phyloP scores from a whole-genome alignment of 2,113 vertebrate genomes.

The Echinops telfairi region DNA sequence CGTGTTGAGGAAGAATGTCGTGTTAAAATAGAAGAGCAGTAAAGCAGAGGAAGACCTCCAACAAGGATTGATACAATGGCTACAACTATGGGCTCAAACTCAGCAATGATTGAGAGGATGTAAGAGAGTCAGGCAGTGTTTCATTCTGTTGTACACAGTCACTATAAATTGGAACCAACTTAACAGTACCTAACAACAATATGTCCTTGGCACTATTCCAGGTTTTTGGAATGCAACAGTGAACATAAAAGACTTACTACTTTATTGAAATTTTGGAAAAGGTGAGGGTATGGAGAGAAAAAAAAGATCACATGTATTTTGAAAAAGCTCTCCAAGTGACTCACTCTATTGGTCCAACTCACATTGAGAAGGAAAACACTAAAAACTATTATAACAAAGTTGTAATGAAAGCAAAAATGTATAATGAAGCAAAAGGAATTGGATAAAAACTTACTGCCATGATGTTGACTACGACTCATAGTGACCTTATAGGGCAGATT shows the following conservation, averaged over 20 bases:
- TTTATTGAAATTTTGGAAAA: constrained; percentile 42
- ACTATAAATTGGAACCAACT: too few species aligned
- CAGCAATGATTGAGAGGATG: too few species aligned
- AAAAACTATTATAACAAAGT: constrained; percentile 57
- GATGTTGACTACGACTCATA: too few species aligned
- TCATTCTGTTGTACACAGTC: too few species aligned
- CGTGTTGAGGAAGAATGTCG: too few species aligned
- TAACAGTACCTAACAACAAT: neutral
- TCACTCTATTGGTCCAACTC: constrained; percentile 36
- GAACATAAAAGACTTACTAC: constrained; percentile 16
- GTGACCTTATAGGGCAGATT: too few species aligned
- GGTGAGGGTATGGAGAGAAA: neutral
- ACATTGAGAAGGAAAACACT: constrained; percentile 1
- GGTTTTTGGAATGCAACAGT: neutral
- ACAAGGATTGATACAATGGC: too few species aligned
- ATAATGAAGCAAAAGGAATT: constrained; percentile 10
- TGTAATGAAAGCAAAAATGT: constrained; percentile 51
- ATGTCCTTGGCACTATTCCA: neutral
- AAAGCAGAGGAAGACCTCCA: too few species aligned
- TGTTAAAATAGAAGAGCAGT: too few species aligned
- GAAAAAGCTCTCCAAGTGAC: constrained; percentile 36
- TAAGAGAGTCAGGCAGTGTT: too few species aligned
- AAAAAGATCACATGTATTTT: constrained; percentile 20
- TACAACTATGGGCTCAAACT: too few species aligned
- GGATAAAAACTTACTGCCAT: too few species aligned